Percentiles rank a stretch among this genome's conserved stretches.
Evolutionary conservation across 2,888 invertebrate genomes (phyloP).

Genomic region (Ferdinandea cuprea): DNA sequence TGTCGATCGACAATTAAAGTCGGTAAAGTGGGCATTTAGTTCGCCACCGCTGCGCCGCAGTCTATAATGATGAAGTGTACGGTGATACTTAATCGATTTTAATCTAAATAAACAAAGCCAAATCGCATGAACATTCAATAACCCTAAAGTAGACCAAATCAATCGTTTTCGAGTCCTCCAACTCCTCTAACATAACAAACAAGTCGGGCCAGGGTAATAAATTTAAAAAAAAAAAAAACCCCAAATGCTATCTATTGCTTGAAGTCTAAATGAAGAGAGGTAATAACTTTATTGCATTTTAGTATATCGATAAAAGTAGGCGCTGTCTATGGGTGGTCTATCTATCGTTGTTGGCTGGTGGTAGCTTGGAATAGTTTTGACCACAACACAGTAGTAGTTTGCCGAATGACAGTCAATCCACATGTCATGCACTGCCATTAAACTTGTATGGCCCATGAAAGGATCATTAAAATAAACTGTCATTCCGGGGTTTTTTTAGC

Average conservation of each 20-base stretch:
- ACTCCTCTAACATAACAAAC: not conserved
- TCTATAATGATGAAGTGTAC: constrained; percentile 25
- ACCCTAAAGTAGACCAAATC: constrained; percentile 40
- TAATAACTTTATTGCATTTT: constrained; percentile 54
- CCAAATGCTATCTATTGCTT: constrained; percentile 16
- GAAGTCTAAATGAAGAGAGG: constrained; percentile 2
- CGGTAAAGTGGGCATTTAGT: constrained; percentile 47
- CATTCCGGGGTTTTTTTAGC: constrained; percentile 22
- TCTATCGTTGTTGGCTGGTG: not conserved
- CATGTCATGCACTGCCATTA: constrained; percentile 42
- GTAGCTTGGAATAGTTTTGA: constrained; percentile 49
- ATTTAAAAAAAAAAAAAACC: constrained; percentile 8
- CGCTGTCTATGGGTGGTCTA: not conserved
- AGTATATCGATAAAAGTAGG: constrained; percentile 42
- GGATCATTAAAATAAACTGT: constrained; percentile 56
- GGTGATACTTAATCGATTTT: constrained; percentile 57
- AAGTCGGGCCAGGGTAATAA: not conserved
- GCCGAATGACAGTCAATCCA: constrained; percentile 28
- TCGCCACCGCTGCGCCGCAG: constrained; percentile 16
- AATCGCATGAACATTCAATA: constrained; percentile 43
- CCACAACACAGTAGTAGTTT: constrained; percentile 65
- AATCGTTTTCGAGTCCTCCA: constrained; percentile 24
- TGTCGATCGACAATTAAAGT: constrained; percentile 60
- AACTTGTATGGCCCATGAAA: constrained; percentile 56
- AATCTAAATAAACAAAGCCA: constrained; percentile 59